A percentile compares a stretch with the other conserved stretches of the same genome.
Evolutionary conservation across 2,888 invertebrate species (phyloP).

Genomic region (Volucella bombylans): DNA sequence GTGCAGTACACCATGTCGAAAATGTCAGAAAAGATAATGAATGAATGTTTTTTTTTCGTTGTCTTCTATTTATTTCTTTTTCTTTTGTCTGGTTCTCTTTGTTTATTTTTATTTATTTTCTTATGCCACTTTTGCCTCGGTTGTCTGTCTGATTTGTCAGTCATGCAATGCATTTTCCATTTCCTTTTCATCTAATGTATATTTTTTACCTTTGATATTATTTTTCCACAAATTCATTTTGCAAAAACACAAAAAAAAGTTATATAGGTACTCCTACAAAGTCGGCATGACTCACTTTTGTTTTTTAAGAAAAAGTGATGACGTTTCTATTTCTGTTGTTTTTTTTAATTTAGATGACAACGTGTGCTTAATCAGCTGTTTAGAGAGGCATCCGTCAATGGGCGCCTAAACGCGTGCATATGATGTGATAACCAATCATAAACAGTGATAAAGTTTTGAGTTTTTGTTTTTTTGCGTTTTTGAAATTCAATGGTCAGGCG

Average conservation of each 20-base stretch:
- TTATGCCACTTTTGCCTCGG: conserved; percentile 12
- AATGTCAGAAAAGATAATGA: conserved; percentile 68
- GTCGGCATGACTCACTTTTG: conserved; percentile 40
- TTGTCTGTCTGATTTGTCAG: conserved; percentile 18
- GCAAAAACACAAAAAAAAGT: no score
- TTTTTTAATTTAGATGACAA: background rate
- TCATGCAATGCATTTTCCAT: conserved; percentile 32
- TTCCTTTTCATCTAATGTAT: background rate
- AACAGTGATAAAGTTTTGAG: conserved; percentile 7
- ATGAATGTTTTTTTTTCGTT: conserved; percentile 46
- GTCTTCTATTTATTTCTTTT: conserved; percentile 5
- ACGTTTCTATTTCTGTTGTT: background rate
- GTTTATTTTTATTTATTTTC: conserved; percentile 16
- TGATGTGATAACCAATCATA: conserved; percentile 4
- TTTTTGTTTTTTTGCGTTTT: background rate
- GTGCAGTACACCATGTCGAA: conserved; percentile 55
- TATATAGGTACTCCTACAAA: background rate
- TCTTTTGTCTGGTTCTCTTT: conserved; percentile 9
- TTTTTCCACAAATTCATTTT: background rate
- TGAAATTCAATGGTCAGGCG: conserved; percentile 3
- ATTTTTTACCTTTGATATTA: background rate
- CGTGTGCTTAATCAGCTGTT: conserved; percentile 44
- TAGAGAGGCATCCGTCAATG: conserved; percentile 3
- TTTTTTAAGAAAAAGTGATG: conserved; percentile 9
- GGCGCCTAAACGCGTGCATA: background rate